Percentiles rank a stretch among this genome's conserved stretches.
phyloP scores from a whole-genome alignment of 2,797 vertebrate genomes.

The Chelon labrosus region DNA sequence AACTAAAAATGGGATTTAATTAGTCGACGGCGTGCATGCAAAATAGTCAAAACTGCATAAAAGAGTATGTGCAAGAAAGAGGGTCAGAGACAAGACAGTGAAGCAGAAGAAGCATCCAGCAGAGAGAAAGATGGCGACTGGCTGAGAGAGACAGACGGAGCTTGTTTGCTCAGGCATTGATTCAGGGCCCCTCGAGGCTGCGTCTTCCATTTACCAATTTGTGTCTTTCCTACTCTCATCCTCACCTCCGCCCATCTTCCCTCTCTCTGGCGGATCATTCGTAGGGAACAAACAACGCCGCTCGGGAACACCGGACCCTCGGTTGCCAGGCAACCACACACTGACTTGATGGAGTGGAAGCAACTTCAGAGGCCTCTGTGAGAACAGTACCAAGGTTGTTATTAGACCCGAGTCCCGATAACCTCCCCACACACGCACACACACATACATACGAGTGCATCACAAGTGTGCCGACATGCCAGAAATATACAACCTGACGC shows the following conservation, averaged over 20 bases:
- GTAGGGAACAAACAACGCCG: conserved; percentile 84
- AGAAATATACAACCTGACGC: conserved; percentile 24
- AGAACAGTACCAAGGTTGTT: conserved; percentile 82
- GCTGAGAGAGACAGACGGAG: conserved; percentile 64
- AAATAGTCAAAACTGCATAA: conserved; percentile 20
- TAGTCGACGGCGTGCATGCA: conserved; percentile 37
- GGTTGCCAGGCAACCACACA: conserved; percentile 88
- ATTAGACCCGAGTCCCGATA: conserved; percentile 78
- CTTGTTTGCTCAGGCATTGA: conserved; percentile 86
- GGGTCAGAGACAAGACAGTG: conserved; percentile 43
- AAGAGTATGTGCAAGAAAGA: conserved; percentile 25
- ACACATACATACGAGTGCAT: conserved; percentile 1
- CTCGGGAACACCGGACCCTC: conserved; percentile 86
- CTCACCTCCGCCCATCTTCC: conserved; percentile 78
- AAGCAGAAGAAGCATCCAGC: conserved; percentile 45
- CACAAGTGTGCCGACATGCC: conserved; percentile 4
- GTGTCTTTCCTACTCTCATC: conserved; percentile 83
- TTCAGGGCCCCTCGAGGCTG: conserved; percentile 82
- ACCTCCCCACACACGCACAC: conserved; percentile 49
- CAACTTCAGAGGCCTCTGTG: conserved; percentile 84
- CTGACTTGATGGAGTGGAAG: conserved; percentile 84
- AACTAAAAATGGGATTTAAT: conserved; percentile 38
- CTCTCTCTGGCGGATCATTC: conserved; percentile 78
- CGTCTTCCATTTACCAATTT: conserved; percentile 88
- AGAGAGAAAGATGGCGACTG: conserved; percentile 66